Evolutionary conservation across 2,888 invertebrate species (phyloP), one percentile per base, ranked within the genome.

Genomic region (Ctenicera cuprea): DNA sequence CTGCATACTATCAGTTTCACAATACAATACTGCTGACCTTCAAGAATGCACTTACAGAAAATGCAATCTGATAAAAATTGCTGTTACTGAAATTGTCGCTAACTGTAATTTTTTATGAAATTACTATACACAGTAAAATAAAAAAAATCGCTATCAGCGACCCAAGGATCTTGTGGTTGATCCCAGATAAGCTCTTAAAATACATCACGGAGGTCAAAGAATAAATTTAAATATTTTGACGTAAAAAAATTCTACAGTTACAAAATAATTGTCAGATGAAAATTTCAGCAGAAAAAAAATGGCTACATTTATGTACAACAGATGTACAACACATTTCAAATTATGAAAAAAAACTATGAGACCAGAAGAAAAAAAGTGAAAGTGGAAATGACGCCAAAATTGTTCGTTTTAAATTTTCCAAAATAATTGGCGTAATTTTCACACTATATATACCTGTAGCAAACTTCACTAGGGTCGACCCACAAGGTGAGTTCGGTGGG

Each of bases 401-500:
- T n/a, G n/a, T n/a, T n/a, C n/a, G n/a, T n/a, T n/a, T n/a, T n/a
- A n/a, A n/a, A n/a, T n/a, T n/a, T n/a, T n/a, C n/a, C n/a, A n/a
- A n/a, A n/a, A n/a, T n/a, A n/a, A n/a, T n/a, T n/a, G n/a, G n/a
- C n/a, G n/a, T n/a, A n/a, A n/a, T n/a, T n/a, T n/a, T n/a, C n/a
- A n/a, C n/a, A 26, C 2, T 26, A n/a, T 26, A 3, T 7, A 81
- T 78, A 86, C 87, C 87, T 86, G 81, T 87, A 87, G 85, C 87
- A 87, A 80, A 94, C 94, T 87, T 94, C 93, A 79, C 89, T 88
- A 1, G 94, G 94, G 83, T 94, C 94, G 76, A 94, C 92, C 94
- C 94, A 94, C 87, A 94, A 90, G 33, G 94, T 94, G 14, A 94
- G 88, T 86, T 94, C 94, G 80, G 89, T 89, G 26, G 94, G 94